These are phyloP conservation scores for Laspeyria flexula DNA, from an alignment of 2,888 invertebrate species.

Conservation along the genomic window DNA sequence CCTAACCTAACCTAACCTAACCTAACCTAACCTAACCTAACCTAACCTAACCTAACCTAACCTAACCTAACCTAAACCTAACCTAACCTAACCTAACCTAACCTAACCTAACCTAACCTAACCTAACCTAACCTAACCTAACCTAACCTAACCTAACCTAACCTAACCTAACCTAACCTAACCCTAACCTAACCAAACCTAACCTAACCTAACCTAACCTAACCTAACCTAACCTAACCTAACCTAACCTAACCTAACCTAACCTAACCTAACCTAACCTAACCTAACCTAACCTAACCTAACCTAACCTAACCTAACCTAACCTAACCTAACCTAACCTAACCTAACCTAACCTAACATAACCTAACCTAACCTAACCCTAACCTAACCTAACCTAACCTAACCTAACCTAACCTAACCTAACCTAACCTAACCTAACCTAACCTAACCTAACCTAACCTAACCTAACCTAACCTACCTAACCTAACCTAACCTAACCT, in stretches of 20 bases:
- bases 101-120: constrained; percentile 7
- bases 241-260: constrained; percentile 23
- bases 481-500: constrained; percentile 16
- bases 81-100: too few species aligned
- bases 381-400: constrained; percentile 21
- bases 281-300: constrained; percentile 19
- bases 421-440: constrained; percentile 12
- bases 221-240: constrained; percentile 4
- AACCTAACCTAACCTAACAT: constrained; percentile 24
- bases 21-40: too few species aligned
- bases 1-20: too few species aligned
- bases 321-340: constrained; percentile 23
- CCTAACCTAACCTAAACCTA: too few species aligned
- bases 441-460: constrained; percentile 19
- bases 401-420: constrained; percentile 18
- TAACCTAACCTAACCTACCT: constrained; percentile 17
- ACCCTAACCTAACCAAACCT: constrained; percentile 1
- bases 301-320: constrained; percentile 25
- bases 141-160: constrained; percentile 9
- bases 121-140: constrained; percentile 2
- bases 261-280: constrained; percentile 16
- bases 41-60: too few species aligned
- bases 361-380: constrained; percentile 21
- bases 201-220: constrained; percentile 3
- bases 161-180: constrained; percentile 3